Percentiles rank a stretch among this genome's conserved stretches.
These are phyloP conservation scores for Drosophila azteca DNA, from an alignment of 1,140 invertebrate species.

Conservation along the genomic window DNA sequence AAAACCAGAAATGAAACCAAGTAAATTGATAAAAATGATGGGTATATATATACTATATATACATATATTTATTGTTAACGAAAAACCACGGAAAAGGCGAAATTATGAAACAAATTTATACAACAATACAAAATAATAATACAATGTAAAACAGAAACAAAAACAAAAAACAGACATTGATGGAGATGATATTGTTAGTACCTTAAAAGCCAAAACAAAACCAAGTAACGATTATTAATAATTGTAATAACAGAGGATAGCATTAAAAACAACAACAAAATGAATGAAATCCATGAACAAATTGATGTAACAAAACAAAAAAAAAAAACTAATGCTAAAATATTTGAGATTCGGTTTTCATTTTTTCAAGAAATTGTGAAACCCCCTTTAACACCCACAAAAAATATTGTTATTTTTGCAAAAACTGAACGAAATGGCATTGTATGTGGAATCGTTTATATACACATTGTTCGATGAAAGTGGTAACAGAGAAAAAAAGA, in stretches of 20 bases:
- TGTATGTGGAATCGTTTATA: constrained; percentile 77
- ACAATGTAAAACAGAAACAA: constrained; percentile 16
- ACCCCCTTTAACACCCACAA: constrained; percentile 34
- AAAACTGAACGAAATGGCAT: constrained; percentile 69
- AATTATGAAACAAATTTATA: constrained; percentile 80
- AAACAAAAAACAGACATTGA: constrained; percentile 59
- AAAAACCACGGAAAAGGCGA: constrained; percentile 76
- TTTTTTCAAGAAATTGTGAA: constrained; percentile 36
- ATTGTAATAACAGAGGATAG: constrained; percentile 67
- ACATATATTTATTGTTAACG: constrained; percentile 79
- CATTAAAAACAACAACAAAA: constrained; percentile 50
- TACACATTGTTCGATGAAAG: constrained; percentile 76
- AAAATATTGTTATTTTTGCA: constrained; percentile 81
- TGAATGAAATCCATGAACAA: constrained; percentile 36
- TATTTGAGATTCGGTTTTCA: constrained; percentile 77
- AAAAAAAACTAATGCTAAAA: constrained; percentile 52
- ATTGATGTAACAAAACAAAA: constrained; percentile 31
- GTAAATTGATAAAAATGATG: constrained; percentile 66
- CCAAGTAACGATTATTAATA: constrained; percentile 78
- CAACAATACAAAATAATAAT: constrained; percentile 32
- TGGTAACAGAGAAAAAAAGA: constrained; percentile 62
- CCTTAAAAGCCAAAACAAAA: constrained; percentile 69
- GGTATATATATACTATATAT: constrained; percentile 69
- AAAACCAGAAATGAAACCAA: constrained; percentile 41
- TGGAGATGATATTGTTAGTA: constrained; percentile 82